Conservation (phyloP, 2,888 invertebrate genomes). For the Stegophylla sp. region DNA sequence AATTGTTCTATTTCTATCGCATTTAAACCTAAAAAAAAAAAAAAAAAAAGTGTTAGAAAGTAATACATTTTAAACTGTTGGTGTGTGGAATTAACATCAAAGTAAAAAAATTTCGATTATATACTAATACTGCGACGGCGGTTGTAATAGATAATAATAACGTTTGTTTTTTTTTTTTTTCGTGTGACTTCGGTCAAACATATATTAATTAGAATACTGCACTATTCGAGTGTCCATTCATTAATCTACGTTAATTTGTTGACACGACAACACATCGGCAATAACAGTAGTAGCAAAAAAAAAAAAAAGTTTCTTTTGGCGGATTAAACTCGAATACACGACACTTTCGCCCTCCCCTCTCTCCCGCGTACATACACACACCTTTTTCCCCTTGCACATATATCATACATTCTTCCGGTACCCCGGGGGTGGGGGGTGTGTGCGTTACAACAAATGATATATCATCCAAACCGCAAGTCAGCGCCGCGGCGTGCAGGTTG, state of each 20-base stretch:
- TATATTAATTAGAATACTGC: not conserved
- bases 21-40: no score
- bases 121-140: no score
- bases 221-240: not conserved
- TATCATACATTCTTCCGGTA: not conserved
- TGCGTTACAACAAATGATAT: conserved; percentile 39
- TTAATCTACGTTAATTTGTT: not conserved
- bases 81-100: no score
- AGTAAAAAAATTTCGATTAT: no score
- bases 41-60: no score
- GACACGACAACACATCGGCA: not conserved
- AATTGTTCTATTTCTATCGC: no score
- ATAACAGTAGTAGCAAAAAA: not conserved
- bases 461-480: conserved; percentile 31
- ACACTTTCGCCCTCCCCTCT: not conserved
- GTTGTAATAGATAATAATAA: no score
- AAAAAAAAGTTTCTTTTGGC: not conserved
- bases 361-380: not conserved
- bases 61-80: no score
- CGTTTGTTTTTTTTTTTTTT: no score
- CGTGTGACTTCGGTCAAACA: no score
- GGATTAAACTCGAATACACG: not conserved
- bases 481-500: not conserved
- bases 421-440: no score
- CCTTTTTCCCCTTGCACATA: no score